Base-by-base conservation (phyloP, 1,140 invertebrate genomes). In the Drosophila punjabiensis region DNA sequence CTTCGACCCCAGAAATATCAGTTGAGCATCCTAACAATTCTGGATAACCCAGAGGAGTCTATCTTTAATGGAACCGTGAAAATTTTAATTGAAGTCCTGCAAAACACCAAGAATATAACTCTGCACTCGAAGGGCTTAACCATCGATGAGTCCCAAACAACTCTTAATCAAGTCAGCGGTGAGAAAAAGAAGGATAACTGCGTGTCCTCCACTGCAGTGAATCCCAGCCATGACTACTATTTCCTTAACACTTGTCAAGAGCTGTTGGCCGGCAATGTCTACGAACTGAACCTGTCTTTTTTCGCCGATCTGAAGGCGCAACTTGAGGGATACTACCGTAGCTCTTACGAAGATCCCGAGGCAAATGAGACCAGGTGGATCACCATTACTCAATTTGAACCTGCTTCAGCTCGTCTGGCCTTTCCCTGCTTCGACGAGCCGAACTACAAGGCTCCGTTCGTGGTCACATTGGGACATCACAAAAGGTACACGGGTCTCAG, bases 341-440 rank as follows among this genome's bases (percentile, higher is more conserved):
- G 97, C 88, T 95, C 94, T 4, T 98, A 98, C 82, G 91, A 94
- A 9, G 95, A 96, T 77, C 93, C 94, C 14, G 92, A 93, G 16
- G 94, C 93, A 9, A 94, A 95, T 16, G 92, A 94, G 48, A 95
- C 94, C 53, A 95, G 94, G 96, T 97, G 92, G 52, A 30, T 88
- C 13, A 53, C 96, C 1, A 94, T 96, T 0, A 98, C 98, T 0
- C 98, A 99, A 87, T 98, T 99, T 90, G 96, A 99, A 91, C 95
- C 98, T 0, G 96, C 96, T 1, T 95, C 97, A 76, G 98, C 98
- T 0, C 94, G 98, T 45, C 94, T 96, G 52, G 98, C 97, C 0
- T 99, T 99, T 92, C 98, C 98, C 0, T 99, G 98, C 93, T 99
- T 99, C 89, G 98, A 99, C 92, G 98, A 99, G 89, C 98, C 98